These are phyloP conservation scores for Drosophila sturtevanti DNA, from an alignment of 1,140 invertebrate genomes.

Conservation along the genomic window DNA sequence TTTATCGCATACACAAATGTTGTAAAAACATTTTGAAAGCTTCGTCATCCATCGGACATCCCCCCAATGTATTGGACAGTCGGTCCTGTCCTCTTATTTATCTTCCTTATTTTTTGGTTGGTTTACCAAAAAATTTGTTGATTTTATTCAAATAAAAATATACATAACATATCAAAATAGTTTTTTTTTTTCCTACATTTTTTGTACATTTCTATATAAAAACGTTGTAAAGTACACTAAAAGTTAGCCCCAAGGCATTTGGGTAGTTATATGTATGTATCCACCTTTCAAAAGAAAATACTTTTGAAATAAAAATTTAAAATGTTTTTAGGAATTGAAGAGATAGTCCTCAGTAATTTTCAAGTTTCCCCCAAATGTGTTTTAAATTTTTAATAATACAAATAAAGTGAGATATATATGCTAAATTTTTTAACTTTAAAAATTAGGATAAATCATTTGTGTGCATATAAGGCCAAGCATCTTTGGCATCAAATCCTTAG, in stretches of 20 bases:
- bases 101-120: conserved; percentile 30
- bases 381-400: no score
- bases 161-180: conserved; percentile 46
- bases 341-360: no score
- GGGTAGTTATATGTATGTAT: background rate
- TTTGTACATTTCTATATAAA: conserved; percentile 25
- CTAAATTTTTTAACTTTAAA: no score
- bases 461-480: no score
- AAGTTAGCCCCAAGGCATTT: background rate
- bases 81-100: conserved; percentile 37
- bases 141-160: conserved; percentile 73
- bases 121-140: conserved; percentile 43
- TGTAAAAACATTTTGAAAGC: conserved; percentile 76
- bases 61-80: conserved; percentile 30
- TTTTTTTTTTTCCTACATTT: conserved; percentile 15
- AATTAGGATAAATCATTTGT: no score
- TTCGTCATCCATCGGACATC: conserved; percentile 35
- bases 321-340: background rate
- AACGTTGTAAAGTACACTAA: conserved; percentile 16
- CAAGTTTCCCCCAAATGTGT: no score
- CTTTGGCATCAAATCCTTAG: no score
- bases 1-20: conserved; percentile 48
- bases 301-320: background rate
- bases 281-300: background rate
- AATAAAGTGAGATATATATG: no score